phyloP scores from a whole-genome alignment of 2,113 vertebrate genomes.

The Microcebus jonahi region DNA sequence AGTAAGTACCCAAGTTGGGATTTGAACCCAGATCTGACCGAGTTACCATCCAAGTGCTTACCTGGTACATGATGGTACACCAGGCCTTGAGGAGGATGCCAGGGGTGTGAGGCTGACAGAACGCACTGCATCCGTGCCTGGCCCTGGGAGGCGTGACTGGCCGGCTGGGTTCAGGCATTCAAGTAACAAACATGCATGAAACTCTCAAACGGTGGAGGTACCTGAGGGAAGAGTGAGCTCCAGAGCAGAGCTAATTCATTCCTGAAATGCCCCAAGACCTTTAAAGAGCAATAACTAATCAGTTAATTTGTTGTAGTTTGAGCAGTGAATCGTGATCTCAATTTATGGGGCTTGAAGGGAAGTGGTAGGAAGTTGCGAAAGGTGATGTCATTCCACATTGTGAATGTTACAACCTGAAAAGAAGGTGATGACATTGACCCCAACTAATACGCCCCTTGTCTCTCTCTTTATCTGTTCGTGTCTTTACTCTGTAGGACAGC shows the following conservation, averaged over 20 bases:
- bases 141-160: too few species aligned
- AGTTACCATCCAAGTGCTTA: background rate
- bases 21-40: background rate
- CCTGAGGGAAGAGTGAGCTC: background rate
- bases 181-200: background rate
- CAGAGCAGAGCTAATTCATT: background rate
- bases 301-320: background rate
- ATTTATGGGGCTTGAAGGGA: background rate
- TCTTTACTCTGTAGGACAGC: constrained; percentile 85
- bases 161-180: background rate
- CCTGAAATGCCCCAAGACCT: background rate
- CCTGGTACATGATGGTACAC: background rate
- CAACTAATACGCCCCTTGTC: too few species aligned
- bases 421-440: background rate
- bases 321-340: background rate
- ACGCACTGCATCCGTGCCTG: fast-evolving
- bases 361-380: background rate
- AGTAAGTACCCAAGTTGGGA: background rate
- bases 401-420: background rate
- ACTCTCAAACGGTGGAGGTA: background rate
- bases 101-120: background rate
- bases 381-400: background rate
- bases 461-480: background rate
- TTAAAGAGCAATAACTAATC: background rate
- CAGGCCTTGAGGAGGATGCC: background rate